A percentile compares a stretch with the other conserved stretches of the same genome.
These are phyloP conservation scores for Euglossa dilemma DNA, from an alignment of 1,140 invertebrate genomes.

Conservation along the genomic window DNA sequence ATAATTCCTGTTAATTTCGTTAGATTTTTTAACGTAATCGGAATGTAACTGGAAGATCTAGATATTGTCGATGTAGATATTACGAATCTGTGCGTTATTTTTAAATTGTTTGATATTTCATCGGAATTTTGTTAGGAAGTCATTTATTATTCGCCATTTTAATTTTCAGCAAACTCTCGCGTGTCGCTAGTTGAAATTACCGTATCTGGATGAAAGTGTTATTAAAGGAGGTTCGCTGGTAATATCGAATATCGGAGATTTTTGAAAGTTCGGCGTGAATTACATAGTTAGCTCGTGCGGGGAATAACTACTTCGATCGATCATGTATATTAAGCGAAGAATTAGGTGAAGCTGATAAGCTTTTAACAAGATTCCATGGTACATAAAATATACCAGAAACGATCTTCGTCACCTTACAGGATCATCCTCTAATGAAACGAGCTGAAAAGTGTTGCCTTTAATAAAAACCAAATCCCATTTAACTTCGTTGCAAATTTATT, in stretches of 20 bases:
- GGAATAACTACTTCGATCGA: slow-evolving; percentile 40
- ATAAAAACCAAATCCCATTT: slow-evolving; percentile 14
- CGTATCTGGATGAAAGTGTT: not conserved
- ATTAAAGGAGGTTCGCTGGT: not conserved
- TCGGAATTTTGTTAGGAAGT: too few relatives aligned
- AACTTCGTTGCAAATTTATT: slow-evolving; percentile 20
- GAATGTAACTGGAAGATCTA: too few relatives aligned
- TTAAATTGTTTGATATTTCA: too few relatives aligned
- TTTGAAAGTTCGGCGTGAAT: not conserved
- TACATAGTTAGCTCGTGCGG: not conserved
- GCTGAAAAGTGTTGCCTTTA: slow-evolving; percentile 6
- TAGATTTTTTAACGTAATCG: too few relatives aligned
- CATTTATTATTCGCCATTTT: not conserved
- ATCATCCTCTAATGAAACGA: slow-evolving; percentile 15
- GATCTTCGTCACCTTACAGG: slow-evolving; percentile 1
- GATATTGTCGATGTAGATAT: too few relatives aligned
- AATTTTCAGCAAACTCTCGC: not conserved
- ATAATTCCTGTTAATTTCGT: too few relatives aligned
- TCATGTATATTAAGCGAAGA: slow-evolving; percentile 39
- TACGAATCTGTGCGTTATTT: too few relatives aligned
- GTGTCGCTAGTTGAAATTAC: not conserved
- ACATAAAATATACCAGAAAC: slow-evolving; percentile 21
- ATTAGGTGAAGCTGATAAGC: slow-evolving; percentile 42
- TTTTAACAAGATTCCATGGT: slow-evolving; percentile 33
- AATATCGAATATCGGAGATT: not conserved